phyloP scores from a whole-genome alignment of 2,797 vertebrate species.

The Mormyrops attenuatus region DNA sequence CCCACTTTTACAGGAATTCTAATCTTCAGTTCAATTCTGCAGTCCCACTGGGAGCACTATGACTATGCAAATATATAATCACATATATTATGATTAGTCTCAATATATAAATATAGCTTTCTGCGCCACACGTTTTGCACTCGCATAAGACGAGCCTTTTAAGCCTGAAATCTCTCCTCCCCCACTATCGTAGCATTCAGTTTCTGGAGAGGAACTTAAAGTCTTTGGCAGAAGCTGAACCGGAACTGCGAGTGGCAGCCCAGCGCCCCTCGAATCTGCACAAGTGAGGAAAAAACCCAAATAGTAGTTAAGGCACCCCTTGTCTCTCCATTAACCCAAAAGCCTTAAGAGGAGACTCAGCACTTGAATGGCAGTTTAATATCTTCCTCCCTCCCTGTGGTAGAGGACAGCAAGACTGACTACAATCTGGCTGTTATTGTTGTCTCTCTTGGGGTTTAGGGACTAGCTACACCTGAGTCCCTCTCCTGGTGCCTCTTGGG shows the following conservation, averaged over 20 bases:
- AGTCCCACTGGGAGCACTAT: not conserved
- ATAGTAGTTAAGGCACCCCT: not conserved
- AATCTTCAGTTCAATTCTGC: not conserved
- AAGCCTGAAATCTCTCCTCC: not conserved
- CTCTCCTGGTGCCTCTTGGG: not conserved
- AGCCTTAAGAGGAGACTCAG: not conserved
- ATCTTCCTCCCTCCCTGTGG: not conserved
- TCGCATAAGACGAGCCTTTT: not conserved
- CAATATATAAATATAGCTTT: not conserved
- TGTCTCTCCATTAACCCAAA: not conserved
- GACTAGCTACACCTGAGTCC: not conserved
- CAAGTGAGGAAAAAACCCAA: not conserved
- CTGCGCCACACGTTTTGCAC: not conserved
- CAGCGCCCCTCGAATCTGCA: not conserved
- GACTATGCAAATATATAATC: constrained; percentile 14
- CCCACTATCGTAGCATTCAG: not conserved
- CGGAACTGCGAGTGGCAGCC: not conserved
- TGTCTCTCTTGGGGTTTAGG: not conserved
- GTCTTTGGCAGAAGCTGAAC: not conserved
- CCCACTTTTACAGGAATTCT: constrained; percentile 1
- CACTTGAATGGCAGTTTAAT: not conserved
- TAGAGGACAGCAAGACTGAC: not conserved
- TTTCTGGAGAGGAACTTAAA: not conserved
- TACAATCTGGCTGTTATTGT: not conserved
- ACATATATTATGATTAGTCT: not conserved